phyloP scores from a whole-genome alignment of 2,113 vertebrate species.

The Bettongia penicillata region DNA sequence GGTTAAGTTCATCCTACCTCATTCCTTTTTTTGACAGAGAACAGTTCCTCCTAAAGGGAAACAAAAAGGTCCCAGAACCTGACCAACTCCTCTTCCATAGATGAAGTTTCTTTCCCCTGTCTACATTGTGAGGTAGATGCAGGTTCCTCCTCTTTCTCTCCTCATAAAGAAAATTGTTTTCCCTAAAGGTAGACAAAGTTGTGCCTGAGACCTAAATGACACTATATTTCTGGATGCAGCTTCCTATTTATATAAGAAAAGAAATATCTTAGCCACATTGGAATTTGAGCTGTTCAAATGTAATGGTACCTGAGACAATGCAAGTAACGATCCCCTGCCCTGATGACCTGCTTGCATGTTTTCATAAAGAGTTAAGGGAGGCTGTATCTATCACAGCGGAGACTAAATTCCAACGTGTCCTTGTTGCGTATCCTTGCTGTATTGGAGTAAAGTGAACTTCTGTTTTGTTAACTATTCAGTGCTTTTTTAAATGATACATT shows the following conservation, averaged over 20 bases:
- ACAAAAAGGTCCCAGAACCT: neutral
- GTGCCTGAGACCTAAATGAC: neutral
- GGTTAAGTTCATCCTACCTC: neutral
- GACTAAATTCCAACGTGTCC: neutral
- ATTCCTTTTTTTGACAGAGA: neutral
- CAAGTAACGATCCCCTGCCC: neutral
- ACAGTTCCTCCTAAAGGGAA: neutral
- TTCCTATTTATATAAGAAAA: neutral
- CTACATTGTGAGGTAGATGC: neutral
- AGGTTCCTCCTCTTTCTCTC: neutral
- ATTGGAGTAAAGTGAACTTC: neutral
- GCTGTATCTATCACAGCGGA: neutral
- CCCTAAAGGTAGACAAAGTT: neutral
- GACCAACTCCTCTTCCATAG: neutral
- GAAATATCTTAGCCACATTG: neutral
- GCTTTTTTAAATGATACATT: neutral
- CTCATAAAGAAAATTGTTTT: neutral
- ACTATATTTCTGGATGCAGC: neutral
- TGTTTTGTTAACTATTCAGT: neutral
- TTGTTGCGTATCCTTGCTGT: neutral
- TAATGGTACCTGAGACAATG: neutral
- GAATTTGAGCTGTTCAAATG: neutral
- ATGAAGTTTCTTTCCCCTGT: neutral
- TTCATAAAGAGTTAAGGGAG: neutral
- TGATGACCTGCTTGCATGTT: neutral